Evolutionary conservation across 1,140 invertebrate species (phyloP).

Genomic region (Apis florea): DNA sequence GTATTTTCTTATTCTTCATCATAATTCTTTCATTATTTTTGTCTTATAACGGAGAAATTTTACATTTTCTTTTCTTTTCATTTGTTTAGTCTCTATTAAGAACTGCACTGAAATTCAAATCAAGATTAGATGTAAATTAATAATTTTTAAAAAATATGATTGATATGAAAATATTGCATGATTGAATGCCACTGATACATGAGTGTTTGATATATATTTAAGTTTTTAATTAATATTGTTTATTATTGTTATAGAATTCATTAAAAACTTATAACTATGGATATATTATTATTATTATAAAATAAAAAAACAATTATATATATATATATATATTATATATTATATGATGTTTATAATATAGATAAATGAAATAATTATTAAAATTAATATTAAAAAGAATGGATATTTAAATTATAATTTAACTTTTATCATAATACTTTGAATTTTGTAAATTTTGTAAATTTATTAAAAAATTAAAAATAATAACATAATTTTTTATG

Average conservation of each 20-base stretch:
- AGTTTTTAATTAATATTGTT: not conserved
- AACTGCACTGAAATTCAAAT: not conserved
- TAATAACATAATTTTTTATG: not conserved
- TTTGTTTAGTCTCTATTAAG: not conserved
- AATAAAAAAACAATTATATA: too few species aligned
- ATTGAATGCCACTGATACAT: not conserved
- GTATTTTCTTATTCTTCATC: not conserved
- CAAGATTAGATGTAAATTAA: constrained; percentile 1
- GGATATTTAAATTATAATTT: too few species aligned
- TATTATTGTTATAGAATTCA: too few species aligned
- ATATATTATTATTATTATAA: too few species aligned
- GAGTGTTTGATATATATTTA: not conserved
- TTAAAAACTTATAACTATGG: too few species aligned
- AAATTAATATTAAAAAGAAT: too few species aligned
- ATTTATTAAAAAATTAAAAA: too few species aligned
- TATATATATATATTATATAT: too few species aligned
- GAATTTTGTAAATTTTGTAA: too few species aligned
- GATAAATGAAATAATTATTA: too few species aligned
- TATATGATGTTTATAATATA: too few species aligned
- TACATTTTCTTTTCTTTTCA: not conserved
- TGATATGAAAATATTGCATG: not conserved
- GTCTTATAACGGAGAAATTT: not conserved
- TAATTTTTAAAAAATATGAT: not conserved
- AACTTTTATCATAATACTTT: too few species aligned
- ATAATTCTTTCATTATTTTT: not conserved